Base-by-base conservation (phyloP, 2,113 vertebrate genomes). In the Mirza zaza region DNA sequence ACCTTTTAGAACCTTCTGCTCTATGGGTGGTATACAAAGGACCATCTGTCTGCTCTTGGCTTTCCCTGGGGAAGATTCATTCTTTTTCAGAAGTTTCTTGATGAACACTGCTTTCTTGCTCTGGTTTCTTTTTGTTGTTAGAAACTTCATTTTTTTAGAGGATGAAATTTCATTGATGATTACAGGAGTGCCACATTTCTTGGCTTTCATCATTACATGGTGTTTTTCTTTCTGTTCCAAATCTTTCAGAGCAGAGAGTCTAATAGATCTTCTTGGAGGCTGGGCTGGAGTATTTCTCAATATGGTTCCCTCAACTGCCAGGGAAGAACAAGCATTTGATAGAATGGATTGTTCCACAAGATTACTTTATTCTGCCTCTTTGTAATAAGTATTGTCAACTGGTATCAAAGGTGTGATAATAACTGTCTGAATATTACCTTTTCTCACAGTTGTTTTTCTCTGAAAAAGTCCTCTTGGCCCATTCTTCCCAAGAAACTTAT, bases 191-290 rank as follows among this genome's bases (percentile, higher is more conserved):
- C 36, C 67, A 13, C 39, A 77, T 59, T 17, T 94, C 77, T 97
- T 97, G 0, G 50, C 95, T 34, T 68, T 90, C 71, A 93, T n/a
- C 75, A 90, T 97, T 3, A 90, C 77, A 18, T 85, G 59, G 5
- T 96, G 97, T 36, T 98, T 98, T 29, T 85, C 97, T 29, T 99
- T 99, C 29, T 98, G 98, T 20, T 98, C 87, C 94, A 98, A 99
- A 8, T 90, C 98, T 48, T 96, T 97, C n/a, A 85, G 96, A 29
- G 79, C 2, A 12, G 96, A 95, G 9, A 75, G 32, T 32, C 67
- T 98, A 36, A 95, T 97, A 1, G 97, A 48, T 0, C 59, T 84
- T 34, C 98, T 98, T 42, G 87, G 97, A 95, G 95, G 79, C 65
- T 94, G 94, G 6, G 42, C 75, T 81, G 36, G 68, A 96, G 95